phyloP scores from a whole-genome alignment of 1,140 invertebrate genomes.

The Rhagoletis pomonella region DNA sequence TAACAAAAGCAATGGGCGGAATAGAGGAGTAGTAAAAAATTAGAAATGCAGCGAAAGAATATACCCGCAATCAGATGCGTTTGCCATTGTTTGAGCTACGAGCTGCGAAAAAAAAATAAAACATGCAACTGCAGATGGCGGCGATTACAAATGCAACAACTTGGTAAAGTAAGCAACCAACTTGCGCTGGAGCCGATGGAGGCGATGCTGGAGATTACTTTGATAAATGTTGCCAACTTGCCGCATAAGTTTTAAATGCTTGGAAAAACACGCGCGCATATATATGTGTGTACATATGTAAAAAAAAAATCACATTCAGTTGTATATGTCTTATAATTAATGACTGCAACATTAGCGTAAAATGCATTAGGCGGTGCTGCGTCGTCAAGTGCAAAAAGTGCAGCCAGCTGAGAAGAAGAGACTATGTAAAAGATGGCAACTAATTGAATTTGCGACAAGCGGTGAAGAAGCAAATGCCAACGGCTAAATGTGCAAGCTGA shows the following conservation, averaged over 20 bases:
- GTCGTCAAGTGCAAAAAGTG: not conserved
- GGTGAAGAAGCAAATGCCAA: not conserved
- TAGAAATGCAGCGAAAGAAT: not conserved
- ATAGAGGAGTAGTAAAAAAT: too few species aligned
- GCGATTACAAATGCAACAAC: not conserved
- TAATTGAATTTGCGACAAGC: slow-evolving; percentile 33
- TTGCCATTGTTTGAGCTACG: not conserved
- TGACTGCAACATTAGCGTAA: slow-evolving; percentile 9
- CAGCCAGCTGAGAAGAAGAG: not conserved
- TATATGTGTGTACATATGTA: not conserved
- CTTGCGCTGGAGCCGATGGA: too few species aligned
- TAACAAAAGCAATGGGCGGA: not conserved
- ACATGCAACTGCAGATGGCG: not conserved
- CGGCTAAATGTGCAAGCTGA: not conserved
- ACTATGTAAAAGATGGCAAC: slow-evolving; percentile 16
- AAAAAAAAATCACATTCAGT: too few species aligned
- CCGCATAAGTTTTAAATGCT: not conserved
- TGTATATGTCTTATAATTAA: slow-evolving; percentile 38
- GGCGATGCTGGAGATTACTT: not conserved
- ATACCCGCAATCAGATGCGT: not conserved
- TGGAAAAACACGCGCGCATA: not conserved
- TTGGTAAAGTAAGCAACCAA: not conserved
- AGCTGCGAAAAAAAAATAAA: not conserved
- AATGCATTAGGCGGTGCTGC: slow-evolving; percentile 36
- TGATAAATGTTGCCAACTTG: not conserved